phyloP scores from a whole-genome alignment of 1,140 invertebrate species.

The Drosophila carrolli region DNA sequence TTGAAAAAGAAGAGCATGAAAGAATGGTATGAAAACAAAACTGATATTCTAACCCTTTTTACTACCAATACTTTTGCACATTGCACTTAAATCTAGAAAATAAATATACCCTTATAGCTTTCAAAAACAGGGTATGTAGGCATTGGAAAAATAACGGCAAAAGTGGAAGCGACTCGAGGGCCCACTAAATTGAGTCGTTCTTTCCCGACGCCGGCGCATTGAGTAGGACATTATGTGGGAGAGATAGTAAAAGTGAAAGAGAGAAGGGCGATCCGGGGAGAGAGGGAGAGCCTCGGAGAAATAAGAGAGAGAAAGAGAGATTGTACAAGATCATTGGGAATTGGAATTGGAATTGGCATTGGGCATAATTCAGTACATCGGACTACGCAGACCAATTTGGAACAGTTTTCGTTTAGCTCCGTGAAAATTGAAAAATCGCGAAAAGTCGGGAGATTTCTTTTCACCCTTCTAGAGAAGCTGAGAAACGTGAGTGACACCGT shows the following conservation, averaged over 20 bases:
- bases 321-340: conserved; percentile 30
- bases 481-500: conserved; percentile 33
- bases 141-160: conserved; percentile 69
- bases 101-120: too few relatives aligned
- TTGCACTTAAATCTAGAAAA: too few relatives aligned
- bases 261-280: conserved; percentile 10
- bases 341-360: conserved; percentile 45
- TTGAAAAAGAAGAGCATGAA: too few relatives aligned
- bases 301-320: conserved; percentile 10
- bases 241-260: conserved; percentile 10
- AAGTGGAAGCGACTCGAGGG: conserved; percentile 46
- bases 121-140: conserved; percentile 17
- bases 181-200: conserved; percentile 76
- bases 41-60: too few relatives aligned
- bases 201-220: conserved; percentile 59
- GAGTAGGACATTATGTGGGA: conserved; percentile 63
- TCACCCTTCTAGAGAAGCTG: conserved; percentile 15
- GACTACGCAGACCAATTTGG: conserved; percentile 61
- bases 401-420: conserved; percentile 66
- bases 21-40: too few relatives aligned
- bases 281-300: conserved; percentile 16
- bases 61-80: too few relatives aligned
- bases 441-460: conserved; percentile 27
- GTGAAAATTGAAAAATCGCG: conserved; percentile 49
- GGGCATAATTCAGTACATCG: conserved; percentile 46